Conservation (phyloP, 2,113 vertebrate genomes). For the Megaptera novaeangliae region DNA sequence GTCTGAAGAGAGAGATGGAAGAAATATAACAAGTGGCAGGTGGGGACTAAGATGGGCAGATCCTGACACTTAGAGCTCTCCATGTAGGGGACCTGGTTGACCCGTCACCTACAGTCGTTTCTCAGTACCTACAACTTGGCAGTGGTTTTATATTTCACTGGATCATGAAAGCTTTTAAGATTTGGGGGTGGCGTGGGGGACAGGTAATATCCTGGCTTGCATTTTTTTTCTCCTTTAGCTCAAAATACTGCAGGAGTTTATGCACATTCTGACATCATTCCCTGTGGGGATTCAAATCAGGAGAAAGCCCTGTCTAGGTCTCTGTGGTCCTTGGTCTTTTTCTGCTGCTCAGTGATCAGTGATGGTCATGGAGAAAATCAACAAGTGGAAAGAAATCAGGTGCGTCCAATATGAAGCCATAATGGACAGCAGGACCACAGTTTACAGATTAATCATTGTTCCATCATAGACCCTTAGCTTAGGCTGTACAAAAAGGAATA, state of each 20-base stretch:
- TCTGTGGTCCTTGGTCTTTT: not conserved
- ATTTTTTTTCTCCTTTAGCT: not conserved
- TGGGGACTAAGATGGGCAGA: not conserved
- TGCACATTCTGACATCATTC: not conserved
- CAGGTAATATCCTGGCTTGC: not conserved
- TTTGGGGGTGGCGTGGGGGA: not conserved
- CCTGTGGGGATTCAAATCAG: not conserved
- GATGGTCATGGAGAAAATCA: not conserved
- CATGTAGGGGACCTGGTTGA: rapidly evolving
- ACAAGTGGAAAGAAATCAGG: not conserved
- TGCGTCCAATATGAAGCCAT: not conserved
- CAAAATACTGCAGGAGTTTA: not conserved
- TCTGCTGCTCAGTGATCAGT: not conserved
- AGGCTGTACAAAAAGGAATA: not conserved
- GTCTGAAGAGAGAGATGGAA: not conserved
- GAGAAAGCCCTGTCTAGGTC: not conserved
- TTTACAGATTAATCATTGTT: not conserved
- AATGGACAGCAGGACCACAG: not conserved
- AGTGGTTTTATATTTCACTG: not conserved
- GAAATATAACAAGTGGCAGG: not conserved
- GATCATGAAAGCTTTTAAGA: not conserved
- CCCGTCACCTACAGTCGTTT: not conserved
- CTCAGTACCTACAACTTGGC: not conserved
- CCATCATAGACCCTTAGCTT: not conserved
- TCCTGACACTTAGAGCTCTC: not conserved